phyloP scores from a whole-genome alignment of 1,140 invertebrate genomes.

The Microplitis mediator region DNA sequence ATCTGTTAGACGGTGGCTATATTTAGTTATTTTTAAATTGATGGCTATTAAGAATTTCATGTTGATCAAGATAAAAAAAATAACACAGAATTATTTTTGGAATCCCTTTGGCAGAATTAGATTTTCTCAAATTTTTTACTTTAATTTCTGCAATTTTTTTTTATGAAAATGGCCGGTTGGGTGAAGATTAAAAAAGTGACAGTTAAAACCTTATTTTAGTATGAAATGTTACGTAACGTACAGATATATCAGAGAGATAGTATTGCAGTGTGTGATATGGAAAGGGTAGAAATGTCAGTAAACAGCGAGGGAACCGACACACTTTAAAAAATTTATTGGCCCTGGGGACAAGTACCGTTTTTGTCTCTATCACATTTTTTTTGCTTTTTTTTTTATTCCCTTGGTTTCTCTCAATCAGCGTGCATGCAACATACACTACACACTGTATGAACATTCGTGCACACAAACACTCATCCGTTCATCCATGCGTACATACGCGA shows the following conservation, averaged over 20 bases:
- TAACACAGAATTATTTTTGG: too few relatives aligned
- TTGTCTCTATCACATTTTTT: not conserved
- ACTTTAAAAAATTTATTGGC: conserved; percentile 6
- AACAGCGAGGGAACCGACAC: too few relatives aligned
- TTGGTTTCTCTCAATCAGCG: too few relatives aligned
- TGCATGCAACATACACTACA: not conserved
- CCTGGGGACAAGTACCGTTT: not conserved
- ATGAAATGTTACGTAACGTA: too few relatives aligned
- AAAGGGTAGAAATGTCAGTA: too few relatives aligned
- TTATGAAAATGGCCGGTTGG: not conserved
- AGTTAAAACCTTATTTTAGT: too few relatives aligned
- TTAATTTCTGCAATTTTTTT: not conserved
- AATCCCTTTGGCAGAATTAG: too few relatives aligned
- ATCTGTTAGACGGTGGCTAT: conserved; percentile 31
- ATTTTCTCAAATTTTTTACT: too few relatives aligned
- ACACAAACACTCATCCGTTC: not conserved
- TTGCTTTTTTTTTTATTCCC: too few relatives aligned
- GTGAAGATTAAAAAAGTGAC: too few relatives aligned
- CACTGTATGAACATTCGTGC: not conserved
- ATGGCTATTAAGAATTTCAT: not conserved
- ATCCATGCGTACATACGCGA: conserved; percentile 6
- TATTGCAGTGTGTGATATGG: too few relatives aligned
- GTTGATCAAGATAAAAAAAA: conserved; percentile 13
- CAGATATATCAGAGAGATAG: too few relatives aligned
- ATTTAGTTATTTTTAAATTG: not conserved